Evolutionary conservation across 2,888 invertebrate species (phyloP), one percentile per base, ranked within the genome.

Genomic region (Caenorhabditis virilis): DNA sequence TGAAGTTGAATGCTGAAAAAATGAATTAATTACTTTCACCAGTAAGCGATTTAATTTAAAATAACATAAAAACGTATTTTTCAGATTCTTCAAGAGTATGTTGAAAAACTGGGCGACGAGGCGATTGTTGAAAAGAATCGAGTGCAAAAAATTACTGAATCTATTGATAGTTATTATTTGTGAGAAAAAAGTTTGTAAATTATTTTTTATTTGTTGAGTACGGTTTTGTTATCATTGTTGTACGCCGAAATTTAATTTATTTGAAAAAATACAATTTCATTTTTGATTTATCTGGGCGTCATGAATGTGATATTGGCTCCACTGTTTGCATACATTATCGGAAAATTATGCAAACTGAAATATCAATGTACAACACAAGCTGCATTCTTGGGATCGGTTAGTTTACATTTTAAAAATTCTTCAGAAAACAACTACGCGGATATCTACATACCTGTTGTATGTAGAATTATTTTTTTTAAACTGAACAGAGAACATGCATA

Each of bases 1-100:
- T 80, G 80, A 78, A 79, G 43, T 52, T 73, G 45, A 77, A 71
- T 54, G 61, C 72, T n/a, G 68, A 72, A 16, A 56, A 66, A 16
- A 45, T 78, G n/a, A 69, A 69, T 39, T 43, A 50, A 16, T 68
- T 76, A 30, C 45, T 80, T 16, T 52, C 56, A 2, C 78, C 80
- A 50, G 76, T 77, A 11, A 51, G 68, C 58, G n/a, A 15, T n/a
- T n/a, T n/a, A n/a, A n/a, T n/a, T n/a, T 26, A 7, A 38, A 23
- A 57, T 15, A 16, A 36, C 7, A 26, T n/a, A 13, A n/a, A n/a
- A n/a, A n/a, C n/a, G n/a, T n/a, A n/a, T n/a, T n/a, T 45, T 69
- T 30, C 48, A 70, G 71, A 65, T 74, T 38, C 69, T 74, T 11
- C 42, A 57, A 38, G 72, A 76, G 45, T 76, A 76, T 50, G 48